A percentile compares a stretch with the other conserved stretches of the same genome.
Conservation (phyloP, 2,113 vertebrate species). For the Stercorarius parasiticus region DNA sequence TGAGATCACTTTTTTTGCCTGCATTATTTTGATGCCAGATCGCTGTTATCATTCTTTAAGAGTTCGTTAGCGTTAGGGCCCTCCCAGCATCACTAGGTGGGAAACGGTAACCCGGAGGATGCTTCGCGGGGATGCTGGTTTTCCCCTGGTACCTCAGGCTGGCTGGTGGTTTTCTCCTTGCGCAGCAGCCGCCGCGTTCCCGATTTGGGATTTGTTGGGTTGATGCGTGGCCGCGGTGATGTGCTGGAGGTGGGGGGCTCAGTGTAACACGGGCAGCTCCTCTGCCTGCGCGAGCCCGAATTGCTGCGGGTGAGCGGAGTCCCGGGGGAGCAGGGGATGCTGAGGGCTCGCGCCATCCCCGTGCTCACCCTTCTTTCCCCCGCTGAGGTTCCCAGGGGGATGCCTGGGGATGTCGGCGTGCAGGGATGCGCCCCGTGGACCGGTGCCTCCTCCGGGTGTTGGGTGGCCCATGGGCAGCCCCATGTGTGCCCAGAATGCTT, state of each 20-base stretch:
- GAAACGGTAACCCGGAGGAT: rapidly evolving
- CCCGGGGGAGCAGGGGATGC: not conserved
- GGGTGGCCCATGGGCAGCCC: not conserved
- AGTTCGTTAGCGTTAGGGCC: rapidly evolving
- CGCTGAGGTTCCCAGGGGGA: no score
- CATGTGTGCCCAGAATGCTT: slow-evolving; percentile 64
- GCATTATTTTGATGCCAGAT: not conserved
- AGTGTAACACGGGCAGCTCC: not conserved
- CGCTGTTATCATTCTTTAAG: rapidly evolving
- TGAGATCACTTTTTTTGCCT: not conserved
- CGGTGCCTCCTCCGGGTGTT: not conserved
- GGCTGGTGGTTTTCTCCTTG: not conserved
- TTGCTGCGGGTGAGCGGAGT: not conserved
- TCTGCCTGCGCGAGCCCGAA: not conserved
- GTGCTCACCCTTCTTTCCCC: no score
- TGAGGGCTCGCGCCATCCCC: not conserved
- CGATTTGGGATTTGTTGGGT: no score
- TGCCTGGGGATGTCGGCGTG: not conserved
- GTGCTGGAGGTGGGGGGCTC: not conserved
- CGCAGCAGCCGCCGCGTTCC: rapidly evolving
- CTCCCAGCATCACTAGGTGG: not conserved
- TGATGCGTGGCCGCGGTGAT: rapidly evolving
- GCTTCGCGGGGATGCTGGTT: no score
- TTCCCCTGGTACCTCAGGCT: not conserved
- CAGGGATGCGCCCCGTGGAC: no score